Base-by-base conservation (phyloP, 2,113 vertebrate genomes). In the Poeciliopsis retropinna region DNA sequence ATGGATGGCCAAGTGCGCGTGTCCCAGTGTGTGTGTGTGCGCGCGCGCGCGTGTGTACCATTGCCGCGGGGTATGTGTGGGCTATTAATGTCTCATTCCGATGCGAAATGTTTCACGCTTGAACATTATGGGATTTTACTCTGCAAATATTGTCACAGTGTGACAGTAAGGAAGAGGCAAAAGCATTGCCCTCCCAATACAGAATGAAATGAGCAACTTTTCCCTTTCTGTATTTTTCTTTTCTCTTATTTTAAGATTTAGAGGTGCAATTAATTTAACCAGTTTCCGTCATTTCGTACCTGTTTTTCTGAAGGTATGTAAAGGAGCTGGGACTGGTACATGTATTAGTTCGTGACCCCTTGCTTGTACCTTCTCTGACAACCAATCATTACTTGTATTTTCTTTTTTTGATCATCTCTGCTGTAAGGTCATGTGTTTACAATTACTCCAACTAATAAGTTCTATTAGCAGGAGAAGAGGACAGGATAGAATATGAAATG, bases 111-210 rank as follows among this genome's bases (percentile, higher is more conserved):
- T 85, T 85, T 86, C 87, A 89, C 83, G 86, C 82, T 80, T 84
- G 75, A 81, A 87, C 84, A 81, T 73, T 80, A 76, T 78, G 47
- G 70, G 80, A 82, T 91, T 84, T 77, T 79, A 57, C 82, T 85
- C 65, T 39, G 81, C 82, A 90, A 89, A 91, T 88, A 87, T 91
- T 85, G 77, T 74, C 79, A 78, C 82, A 81, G 76, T 60, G 67
- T 79, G 89, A 81, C 78, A 81, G 67, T 63, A 28, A 84, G 60
- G 62, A 72, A 73, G 79, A 80, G 60, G 60, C 30, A 54, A 60
- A 13, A 65, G 25, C 72, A 54, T 41, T 67, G 79, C 62, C 41
- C 64, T 72, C 66, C 60, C 68, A 70, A 65, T 72, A 57, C 19
- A 47, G 0, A 61, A 10, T 71, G 15, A 71, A 81, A 75, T 13